Base-by-base conservation (phyloP, 2,888 invertebrate genomes). In the Calameuta pallipes region DNA sequence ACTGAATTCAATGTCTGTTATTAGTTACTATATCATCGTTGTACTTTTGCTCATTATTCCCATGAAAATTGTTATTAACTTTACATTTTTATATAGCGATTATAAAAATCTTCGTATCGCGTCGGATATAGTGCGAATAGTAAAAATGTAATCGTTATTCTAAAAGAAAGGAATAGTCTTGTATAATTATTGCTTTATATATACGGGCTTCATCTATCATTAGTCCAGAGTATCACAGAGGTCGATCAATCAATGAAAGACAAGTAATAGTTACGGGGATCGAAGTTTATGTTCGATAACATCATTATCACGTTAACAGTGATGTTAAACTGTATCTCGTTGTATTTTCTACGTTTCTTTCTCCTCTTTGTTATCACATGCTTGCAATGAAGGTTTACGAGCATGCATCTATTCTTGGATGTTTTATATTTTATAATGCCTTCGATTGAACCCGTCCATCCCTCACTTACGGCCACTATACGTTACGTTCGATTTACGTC, bases 391-490 rank as follows among this genome's bases (percentile, higher is more conserved):
- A 82, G 79, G 79, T 84, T 85, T 84, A 82, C 80, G 82, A 76
- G 71, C 69, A 56, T 56, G 41, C 41, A 56, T 56, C 4, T 41
- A 15, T 41, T 4, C 41, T 80, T 78, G 81, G 80, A 81, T 83
- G 82, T 84, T 83, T 86, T 85, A 85, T 85, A 85, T 86, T 86
- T 85, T 84, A 83, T 82, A 83, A 82, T 86, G n/a, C 4, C 13
- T 33, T 36, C 41, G 11, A 23, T 15, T 75, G 3, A 30, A 31
- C 37, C 23, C 68, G 31, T 68, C 15, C 36, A 73, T 56, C 41
- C 13, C 35, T 23, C 23, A 41, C 41, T 41, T 15, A 15, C 15
- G 4, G 15, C 4, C 41, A 4, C 41, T 41, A 15, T 41, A 41
- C 41, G 15, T 41, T 41, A 41, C 15, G 4, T 15, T 15, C 41